Conservation (phyloP, 2,888 invertebrate species). For the Lobophora halterata region DNA sequence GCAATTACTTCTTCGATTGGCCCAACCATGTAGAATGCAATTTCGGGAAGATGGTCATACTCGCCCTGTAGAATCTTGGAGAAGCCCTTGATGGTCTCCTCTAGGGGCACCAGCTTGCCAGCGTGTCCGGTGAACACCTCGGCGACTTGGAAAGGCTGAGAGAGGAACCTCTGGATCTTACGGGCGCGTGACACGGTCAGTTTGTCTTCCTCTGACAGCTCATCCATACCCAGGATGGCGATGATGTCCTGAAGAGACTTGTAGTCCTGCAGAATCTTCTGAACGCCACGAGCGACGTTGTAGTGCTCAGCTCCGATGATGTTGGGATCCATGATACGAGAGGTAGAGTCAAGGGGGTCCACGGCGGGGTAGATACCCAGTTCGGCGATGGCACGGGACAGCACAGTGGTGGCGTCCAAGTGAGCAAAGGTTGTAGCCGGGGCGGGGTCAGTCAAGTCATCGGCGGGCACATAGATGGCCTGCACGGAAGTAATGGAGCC, state of each 20-base stretch:
- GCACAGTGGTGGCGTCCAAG: slow-evolving; percentile 96
- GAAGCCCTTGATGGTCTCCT: slow-evolving; percentile 94
- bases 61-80: slow-evolving; percentile 91
- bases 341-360: slow-evolving; percentile 96
- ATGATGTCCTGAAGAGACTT: slow-evolving; percentile 92
- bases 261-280: slow-evolving; percentile 94
- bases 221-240: slow-evolving; percentile 93
- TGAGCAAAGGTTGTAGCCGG: slow-evolving; percentile 98
- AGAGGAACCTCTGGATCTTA: slow-evolving; percentile 96
- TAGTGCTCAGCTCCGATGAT: slow-evolving; percentile 95
- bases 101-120: slow-evolving; percentile 93
- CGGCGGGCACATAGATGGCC: slow-evolving; percentile 97
- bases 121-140: slow-evolving; percentile 96
- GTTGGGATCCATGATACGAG: slow-evolving; percentile 96
- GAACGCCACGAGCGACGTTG: slow-evolving; percentile 93
- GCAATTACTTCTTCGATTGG: slow-evolving; percentile 93
- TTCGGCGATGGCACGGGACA: slow-evolving; percentile 96
- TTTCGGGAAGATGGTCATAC: slow-evolving; percentile 94
- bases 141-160: slow-evolving; percentile 96
- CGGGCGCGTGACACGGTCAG: slow-evolving; percentile 95
- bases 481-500: slow-evolving; percentile 98
- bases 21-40: slow-evolving; percentile 98
- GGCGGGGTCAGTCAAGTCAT: slow-evolving; percentile 97
- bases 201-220: slow-evolving; percentile 97
- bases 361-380: slow-evolving; percentile 97